A percentile compares a stretch with the other conserved stretches of the same genome.
Evolutionary conservation across 1,140 invertebrate genomes (phyloP).

Genomic region (Holcopasites calliopsidis): DNA sequence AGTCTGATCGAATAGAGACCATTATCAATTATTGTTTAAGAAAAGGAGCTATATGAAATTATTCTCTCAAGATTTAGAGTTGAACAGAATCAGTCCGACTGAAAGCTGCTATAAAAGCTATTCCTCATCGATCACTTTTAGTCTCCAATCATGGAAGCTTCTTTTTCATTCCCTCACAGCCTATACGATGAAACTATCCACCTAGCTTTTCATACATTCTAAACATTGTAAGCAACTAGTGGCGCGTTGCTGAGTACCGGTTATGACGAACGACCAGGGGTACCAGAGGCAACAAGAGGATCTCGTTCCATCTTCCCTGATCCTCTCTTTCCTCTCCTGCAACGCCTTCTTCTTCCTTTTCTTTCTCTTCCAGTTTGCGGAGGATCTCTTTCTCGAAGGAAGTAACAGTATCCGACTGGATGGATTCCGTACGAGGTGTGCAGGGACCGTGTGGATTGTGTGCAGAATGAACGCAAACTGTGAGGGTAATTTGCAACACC

Average conservation of each 20-base stretch:
- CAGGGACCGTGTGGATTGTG: constrained; percentile 75
- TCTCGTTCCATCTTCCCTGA: constrained; percentile 38
- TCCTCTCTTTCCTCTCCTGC: constrained; percentile 8
- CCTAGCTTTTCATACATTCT: constrained; percentile 9
- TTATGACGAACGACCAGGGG: constrained; percentile 56
- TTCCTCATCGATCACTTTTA: neutral
- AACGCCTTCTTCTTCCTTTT: neutral
- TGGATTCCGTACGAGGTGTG: constrained; percentile 74
- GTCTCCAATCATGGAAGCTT: neutral
- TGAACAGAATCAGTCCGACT: no score
- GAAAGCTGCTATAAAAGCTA: neutral
- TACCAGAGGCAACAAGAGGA: constrained; percentile 27
- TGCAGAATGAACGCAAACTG: constrained; percentile 80
- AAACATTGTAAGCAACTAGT: constrained; percentile 40
- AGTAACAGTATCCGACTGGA: constrained; percentile 76
- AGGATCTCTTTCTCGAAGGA: constrained; percentile 55
- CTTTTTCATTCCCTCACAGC: neutral
- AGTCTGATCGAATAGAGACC: no score
- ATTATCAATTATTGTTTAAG: no score
- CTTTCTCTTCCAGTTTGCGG: neutral
- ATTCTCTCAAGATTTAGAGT: no score
- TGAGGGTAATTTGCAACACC: constrained; percentile 80
- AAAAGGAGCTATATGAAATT: no score
- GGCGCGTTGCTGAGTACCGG: constrained; percentile 56
- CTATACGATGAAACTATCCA: constrained; percentile 17